Evolutionary conservation across 1,140 invertebrate genomes (phyloP), one percentile per base, ranked within the genome.

Genomic region (Heliconius eleuchia): DNA sequence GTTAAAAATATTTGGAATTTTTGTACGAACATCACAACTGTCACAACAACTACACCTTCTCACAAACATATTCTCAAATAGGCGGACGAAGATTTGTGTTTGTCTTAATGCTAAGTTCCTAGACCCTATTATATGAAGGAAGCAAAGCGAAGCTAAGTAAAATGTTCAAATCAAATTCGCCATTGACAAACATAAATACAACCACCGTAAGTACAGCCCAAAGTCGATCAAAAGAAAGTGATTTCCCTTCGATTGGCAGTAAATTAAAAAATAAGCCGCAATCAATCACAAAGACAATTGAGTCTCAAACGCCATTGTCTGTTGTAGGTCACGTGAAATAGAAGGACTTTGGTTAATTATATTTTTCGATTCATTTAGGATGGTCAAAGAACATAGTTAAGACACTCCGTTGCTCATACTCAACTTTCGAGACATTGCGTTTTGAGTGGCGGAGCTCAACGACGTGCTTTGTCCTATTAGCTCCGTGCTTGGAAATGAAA

Each of bases 191-290:
- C 3, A 66, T 66, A 30, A 60, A 16, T 9, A 11, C 1, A 57
- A 19, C 8, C 8, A 23, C n/a, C 4, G 60, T 66, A 66, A 1
- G 19, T 23, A 3, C 55, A 57, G 19, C n/a, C 23, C 11, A 13
- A 27, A 66, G n/a, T 57, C n/a, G n/a, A 57, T 57, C 0, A 8
- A n/a, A 23, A n/a, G n/a, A 57, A n/a, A 57, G 57, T 27, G 9
- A 66, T 66, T 66, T 27, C 60, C 60, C 60, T 27, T 4, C 60
- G 23, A 66, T 66, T 66, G 27, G 27, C 23, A 30, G 60, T 23
- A 79, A 79, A 74, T 79, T 50, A 79, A 79, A 79, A 74, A 52
- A 75, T 79, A 74, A 79, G 78, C 78, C 78, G 27, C 78, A 74
- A 75, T 79, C 73, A 75, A 75, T 79, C 73, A 79, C 55, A 71